Evolutionary conservation across 2,888 invertebrate species (phyloP).

Genomic region (Neocrepidodera transversa): DNA sequence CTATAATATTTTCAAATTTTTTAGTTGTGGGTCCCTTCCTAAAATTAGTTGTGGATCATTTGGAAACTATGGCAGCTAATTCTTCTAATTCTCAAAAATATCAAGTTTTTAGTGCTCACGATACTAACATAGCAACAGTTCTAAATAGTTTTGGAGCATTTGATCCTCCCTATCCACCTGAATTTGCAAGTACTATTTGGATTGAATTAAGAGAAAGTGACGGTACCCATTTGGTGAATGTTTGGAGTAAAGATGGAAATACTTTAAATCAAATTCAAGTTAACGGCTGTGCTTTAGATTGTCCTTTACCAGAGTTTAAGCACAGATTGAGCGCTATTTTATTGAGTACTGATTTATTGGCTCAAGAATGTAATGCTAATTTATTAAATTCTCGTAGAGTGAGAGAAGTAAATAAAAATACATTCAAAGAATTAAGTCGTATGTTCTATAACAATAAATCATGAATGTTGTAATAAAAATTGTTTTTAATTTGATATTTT

Average conservation of each 20-base stretch:
- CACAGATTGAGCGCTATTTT: neutral
- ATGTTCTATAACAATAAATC: too few species aligned
- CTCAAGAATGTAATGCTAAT: neutral
- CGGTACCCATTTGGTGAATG: slow-evolving; percentile 17
- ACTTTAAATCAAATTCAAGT: slow-evolving; percentile 14
- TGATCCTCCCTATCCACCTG: slow-evolving; percentile 66
- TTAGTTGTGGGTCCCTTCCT: slow-evolving; percentile 18
- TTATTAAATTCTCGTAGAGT: too few species aligned
- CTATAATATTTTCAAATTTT: too few species aligned
- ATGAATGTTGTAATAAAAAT: too few species aligned
- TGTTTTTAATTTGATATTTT: too few species aligned
- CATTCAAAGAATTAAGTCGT: too few species aligned
- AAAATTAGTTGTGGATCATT: slow-evolving; percentile 9
- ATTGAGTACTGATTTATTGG: neutral
- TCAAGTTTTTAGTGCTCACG: slow-evolving; percentile 64
- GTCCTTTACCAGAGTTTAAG: slow-evolving; percentile 22
- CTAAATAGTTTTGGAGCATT: slow-evolving; percentile 73
- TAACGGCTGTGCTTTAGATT: slow-evolving; percentile 27
- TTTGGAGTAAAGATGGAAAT: slow-evolving; percentile 27
- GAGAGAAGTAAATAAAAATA: too few species aligned
- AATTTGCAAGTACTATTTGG: slow-evolving; percentile 70
- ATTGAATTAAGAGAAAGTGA: slow-evolving; percentile 66
- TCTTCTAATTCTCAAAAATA: slow-evolving; percentile 60
- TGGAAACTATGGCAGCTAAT: slow-evolving; percentile 5
- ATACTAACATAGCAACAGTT: slow-evolving; percentile 70